These are phyloP conservation scores for Maniola jurtina DNA, from an alignment of 1,140 invertebrate genomes.

Conservation along the genomic window DNA sequence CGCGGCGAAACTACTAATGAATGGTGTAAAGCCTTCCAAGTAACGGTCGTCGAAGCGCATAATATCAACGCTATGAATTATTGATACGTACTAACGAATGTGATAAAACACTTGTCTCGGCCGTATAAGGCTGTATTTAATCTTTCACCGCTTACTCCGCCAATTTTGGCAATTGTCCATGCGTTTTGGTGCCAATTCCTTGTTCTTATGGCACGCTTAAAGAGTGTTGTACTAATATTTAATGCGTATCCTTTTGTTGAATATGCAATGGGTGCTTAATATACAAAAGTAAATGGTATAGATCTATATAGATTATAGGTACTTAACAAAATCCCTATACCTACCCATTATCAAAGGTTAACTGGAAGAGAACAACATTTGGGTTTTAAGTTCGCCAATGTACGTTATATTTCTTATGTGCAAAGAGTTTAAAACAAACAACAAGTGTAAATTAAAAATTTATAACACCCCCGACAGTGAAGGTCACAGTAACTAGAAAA, in stretches of 20 bases:
- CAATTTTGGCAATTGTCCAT: constrained; percentile 50
- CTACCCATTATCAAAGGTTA: constrained; percentile 7
- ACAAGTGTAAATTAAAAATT: no score
- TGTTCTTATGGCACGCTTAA: constrained; percentile 26
- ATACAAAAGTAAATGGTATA: no score
- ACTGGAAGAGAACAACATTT: constrained; percentile 25
- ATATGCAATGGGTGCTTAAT: constrained; percentile 2
- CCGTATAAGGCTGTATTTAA: constrained; percentile 57
- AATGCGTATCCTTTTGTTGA: constrained; percentile 1
- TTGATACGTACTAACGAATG: constrained; percentile 67
- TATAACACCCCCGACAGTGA: no score
- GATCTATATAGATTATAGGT: no score
- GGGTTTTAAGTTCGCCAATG: no score
- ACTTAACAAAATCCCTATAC: no score
- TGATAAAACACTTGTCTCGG: constrained; percentile 70
- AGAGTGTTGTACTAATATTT: constrained; percentile 13
- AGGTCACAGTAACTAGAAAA: no score
- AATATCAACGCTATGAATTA: constrained; percentile 71
- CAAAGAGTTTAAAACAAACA: no score
- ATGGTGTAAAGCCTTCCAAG: constrained; percentile 67
- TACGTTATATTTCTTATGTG: no score
- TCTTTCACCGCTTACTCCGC: constrained; percentile 37
- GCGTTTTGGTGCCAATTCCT: constrained; percentile 33
- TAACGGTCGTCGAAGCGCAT: constrained; percentile 68
- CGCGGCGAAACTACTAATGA: constrained; percentile 74